Evolutionary conservation across 1,140 invertebrate species (phyloP), one percentile per base, ranked within the genome.

Genomic region (Cydia pomonella): DNA sequence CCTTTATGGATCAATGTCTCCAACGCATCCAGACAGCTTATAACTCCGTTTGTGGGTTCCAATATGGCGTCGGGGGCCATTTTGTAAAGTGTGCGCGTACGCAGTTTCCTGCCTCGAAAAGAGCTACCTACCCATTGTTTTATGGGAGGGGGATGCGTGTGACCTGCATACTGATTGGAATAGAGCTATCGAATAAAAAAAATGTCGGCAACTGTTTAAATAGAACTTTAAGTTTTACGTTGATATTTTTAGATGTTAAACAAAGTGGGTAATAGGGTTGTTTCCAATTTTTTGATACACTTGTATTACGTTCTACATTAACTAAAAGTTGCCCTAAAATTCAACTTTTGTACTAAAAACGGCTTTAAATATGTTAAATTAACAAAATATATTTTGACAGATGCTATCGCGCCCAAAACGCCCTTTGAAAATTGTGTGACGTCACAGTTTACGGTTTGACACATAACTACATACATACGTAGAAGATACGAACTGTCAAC

Each of bases 51-150:
- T 75, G 75, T 69, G 64, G 76, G 77, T 81, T 38, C 82, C 81
- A 84, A 85, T 84, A 87, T 87, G 84, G 87, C 82, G 75, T 66
- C 78, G 74, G 74, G 81, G 79, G 81, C 82, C 84, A 84, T 86
- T 91, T 92, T 84, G 86, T 90, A 92, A 77, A 76, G 76, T 76
- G 76, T 78, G 81, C 89, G 89, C 90, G 90, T 92, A 74, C 89
- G 80, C 62, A 78, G 86, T 84, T 92, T 92, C 90, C 90, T 90
- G 90, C 89, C 84, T 79, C 84, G 82, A 89, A 92, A 90, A 88
- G 89, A 87, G 87, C 88, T 90, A 87, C 87, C 88, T 87, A 84
- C 82, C 88, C 78, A 92, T 92, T 91, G 90, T 92, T 91, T 81
- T 78, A 76, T 76, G 78, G 84, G 87, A 87, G 50, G 85, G 88